Evolutionary conservation across 2,888 invertebrate species (phyloP), one percentile per base, ranked within the genome.

Genomic region (Volucella inanis): DNA sequence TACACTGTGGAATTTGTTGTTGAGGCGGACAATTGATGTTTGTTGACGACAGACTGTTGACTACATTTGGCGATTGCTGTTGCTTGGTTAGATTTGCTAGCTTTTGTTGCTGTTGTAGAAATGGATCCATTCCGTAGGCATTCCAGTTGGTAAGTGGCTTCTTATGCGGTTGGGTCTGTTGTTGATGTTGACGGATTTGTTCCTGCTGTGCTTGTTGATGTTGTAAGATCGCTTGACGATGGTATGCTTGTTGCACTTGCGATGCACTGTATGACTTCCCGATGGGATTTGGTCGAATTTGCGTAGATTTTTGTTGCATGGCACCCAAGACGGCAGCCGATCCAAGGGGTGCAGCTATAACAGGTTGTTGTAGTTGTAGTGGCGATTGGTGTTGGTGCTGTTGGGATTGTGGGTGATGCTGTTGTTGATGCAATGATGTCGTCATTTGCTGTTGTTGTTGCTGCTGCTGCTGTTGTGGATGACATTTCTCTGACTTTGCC

Each of bases 241-340:
- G 90, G 74, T 89, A 89, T 14, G 88, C 89, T 88, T 90, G 89
- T 43, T 90, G 91, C 68, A 91, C 88, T 88, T 91, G 91, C 11
- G 91, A 92, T n/a, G 92, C 90, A 14, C 92, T 92, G 79, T 89
- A 91, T 2, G 91, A 91, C 87, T 91, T 91, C 15, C 90, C 90
- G 43, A 91, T 89, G 41, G 92, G 91, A 87, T 85, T 85, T 3
- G 86, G 83, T 15, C 82, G 74, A 14, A 80, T 86, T 31, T 87
- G 87, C 9, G 78, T 76, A 9, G 82, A 81, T 39, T 84, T 85
- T 31, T 74, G 78, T 55, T 79, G 78, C 78, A 87, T 80, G 22
- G 79, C 79, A 18, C 79, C 83, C 10, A 78, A 22, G 18, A 84
- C 84, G 14, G 72, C 80, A 18, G 75, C 76, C 14, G 80, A 87